Conservation (phyloP, 1,140 invertebrate genomes). For the Hylaeus volcanicus region DNA sequence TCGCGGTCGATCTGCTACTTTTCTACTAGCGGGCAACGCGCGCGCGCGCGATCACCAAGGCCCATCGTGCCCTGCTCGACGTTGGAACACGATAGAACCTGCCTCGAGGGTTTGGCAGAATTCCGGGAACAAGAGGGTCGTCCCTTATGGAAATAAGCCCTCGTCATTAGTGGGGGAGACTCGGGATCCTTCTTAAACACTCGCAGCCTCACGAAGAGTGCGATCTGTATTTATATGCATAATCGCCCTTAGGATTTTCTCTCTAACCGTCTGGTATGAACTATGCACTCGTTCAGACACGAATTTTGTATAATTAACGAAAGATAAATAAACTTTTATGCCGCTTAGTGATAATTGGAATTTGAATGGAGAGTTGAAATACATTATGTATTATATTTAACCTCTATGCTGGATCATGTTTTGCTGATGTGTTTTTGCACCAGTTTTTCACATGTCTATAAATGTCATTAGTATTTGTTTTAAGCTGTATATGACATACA, state of each 20-base stretch:
- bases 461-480: too few relatives aligned
- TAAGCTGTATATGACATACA: too few relatives aligned
- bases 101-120: conserved; percentile 18
- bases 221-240: conserved; percentile 1
- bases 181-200: conserved; percentile 16
- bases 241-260: background rate
- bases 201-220: conserved; percentile 17
- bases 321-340: too few relatives aligned
- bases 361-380: too few relatives aligned
- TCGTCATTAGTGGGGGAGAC: conserved; percentile 55
- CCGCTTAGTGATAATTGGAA: too few relatives aligned
- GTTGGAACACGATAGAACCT: background rate
- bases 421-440: too few relatives aligned
- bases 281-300: too few relatives aligned
- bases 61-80: conserved; percentile 11
- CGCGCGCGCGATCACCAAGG: background rate
- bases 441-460: too few relatives aligned
- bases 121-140: conserved; percentile 61
- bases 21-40: background rate
- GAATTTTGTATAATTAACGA: too few relatives aligned
- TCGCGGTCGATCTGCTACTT: conserved; percentile 9
- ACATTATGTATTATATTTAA: too few relatives aligned
- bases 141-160: conserved; percentile 68
- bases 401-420: too few relatives aligned
- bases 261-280: too few relatives aligned